These are phyloP conservation scores for Catocala fraxini DNA, from an alignment of 2,888 invertebrate genomes.

Conservation along the genomic window DNA sequence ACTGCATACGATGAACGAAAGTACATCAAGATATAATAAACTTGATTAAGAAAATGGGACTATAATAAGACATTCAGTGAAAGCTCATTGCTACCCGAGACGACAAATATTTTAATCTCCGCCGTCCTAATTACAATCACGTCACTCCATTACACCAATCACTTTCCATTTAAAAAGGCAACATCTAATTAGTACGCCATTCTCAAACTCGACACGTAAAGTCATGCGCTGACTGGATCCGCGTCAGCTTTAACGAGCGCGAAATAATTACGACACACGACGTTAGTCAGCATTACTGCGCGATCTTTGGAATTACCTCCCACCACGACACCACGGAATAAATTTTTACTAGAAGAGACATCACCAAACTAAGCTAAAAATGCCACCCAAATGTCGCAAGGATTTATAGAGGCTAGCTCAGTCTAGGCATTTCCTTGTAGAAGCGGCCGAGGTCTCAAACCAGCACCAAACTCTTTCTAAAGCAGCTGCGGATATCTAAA, in stretches of 20 bases:
- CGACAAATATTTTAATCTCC: background rate
- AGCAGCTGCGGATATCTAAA: too few relatives aligned
- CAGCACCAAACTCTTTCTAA: too few relatives aligned
- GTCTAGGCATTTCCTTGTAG: too few relatives aligned
- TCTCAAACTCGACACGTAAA: conserved; percentile 35
- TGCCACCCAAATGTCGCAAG: background rate
- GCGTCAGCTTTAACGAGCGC: conserved; percentile 57
- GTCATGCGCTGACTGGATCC: conserved; percentile 31
- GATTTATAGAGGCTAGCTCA: background rate
- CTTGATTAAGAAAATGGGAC: too few relatives aligned
- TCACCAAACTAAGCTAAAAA: background rate
- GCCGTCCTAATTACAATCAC: conserved; percentile 3
- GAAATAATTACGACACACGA: conserved; percentile 55
- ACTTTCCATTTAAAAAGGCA: conserved; percentile 22
- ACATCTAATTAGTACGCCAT: conserved; percentile 37
- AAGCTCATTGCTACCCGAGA: background rate
- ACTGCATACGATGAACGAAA: too few relatives aligned
- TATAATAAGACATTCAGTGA: too few relatives aligned
- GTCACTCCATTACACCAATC: background rate
- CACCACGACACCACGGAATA: conserved; percentile 20
- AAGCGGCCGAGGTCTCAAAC: too few relatives aligned
- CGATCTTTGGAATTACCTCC: conserved; percentile 39
- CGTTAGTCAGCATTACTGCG: conserved; percentile 54
- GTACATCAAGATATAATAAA: too few relatives aligned
- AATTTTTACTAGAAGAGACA: conserved; percentile 7